Evolutionary conservation across 2,113 vertebrate genomes (phyloP).

Genomic region (Ophthalmotilapia sp.): DNA sequence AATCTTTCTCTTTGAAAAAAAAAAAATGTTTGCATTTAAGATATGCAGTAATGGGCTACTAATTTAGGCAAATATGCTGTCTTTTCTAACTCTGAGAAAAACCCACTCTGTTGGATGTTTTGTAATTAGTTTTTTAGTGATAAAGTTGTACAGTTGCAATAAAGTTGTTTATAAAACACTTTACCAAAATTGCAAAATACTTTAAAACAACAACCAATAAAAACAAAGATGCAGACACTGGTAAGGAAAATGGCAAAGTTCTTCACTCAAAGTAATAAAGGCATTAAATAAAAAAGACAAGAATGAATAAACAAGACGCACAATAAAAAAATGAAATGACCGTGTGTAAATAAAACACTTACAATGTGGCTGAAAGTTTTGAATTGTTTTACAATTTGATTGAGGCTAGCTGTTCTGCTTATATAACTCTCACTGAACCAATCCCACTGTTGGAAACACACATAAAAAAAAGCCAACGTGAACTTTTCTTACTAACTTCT

Average conservation of each 20-base stretch:
- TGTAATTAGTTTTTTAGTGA: background rate
- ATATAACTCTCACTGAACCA: background rate
- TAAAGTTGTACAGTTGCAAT: background rate
- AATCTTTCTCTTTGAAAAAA: background rate
- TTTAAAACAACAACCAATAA: background rate
- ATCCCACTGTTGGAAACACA: background rate
- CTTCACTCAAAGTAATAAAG: background rate
- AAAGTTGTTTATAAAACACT: background rate
- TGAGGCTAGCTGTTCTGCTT: background rate
- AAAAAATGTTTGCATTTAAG: background rate
- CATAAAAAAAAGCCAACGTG: background rate
- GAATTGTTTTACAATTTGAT: background rate
- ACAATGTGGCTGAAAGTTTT: background rate
- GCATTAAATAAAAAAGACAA: background rate
- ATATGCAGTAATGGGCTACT: background rate
- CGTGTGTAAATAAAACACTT: background rate
- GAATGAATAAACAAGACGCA: background rate
- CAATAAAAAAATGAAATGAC: background rate
- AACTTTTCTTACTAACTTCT: background rate
- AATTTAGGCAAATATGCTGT: background rate
- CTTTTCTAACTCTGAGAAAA: background rate
- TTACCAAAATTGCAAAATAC: background rate
- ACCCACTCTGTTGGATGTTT: background rate
- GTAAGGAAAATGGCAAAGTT: background rate
- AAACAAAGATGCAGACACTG: background rate